Evolutionary conservation across 2,888 invertebrate genomes (phyloP).

Genomic region (Emesis russula): DNA sequence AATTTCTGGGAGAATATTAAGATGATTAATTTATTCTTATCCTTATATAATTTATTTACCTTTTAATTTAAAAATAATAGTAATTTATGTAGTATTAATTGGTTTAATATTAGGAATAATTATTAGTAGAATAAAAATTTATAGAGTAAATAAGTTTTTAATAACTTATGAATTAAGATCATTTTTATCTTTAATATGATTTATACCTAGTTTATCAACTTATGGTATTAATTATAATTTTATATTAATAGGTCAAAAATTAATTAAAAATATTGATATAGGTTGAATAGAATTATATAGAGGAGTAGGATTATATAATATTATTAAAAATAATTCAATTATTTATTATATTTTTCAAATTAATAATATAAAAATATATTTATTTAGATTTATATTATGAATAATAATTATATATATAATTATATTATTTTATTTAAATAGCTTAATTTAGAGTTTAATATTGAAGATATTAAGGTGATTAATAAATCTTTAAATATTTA

Average conservation of each 20-base stretch:
- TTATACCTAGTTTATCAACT: slow-evolving; percentile 94
- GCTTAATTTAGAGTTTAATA: slow-evolving; percentile 92
- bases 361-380: slow-evolving; percentile 93
- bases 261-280: slow-evolving; percentile 94
- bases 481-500: slow-evolving; percentile 77
- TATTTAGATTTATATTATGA: slow-evolving; percentile 91
- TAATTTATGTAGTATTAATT: slow-evolving; percentile 94
- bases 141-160: background rate
- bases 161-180: background rate
- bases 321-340: slow-evolving; percentile 92
- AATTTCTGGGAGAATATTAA: slow-evolving; percentile 95
- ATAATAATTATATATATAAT: slow-evolving; percentile 78
- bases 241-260: slow-evolving; percentile 92
- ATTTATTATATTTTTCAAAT: slow-evolving; percentile 92
- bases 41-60: slow-evolving; percentile 95
- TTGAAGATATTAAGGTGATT: slow-evolving; percentile 93
- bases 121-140: slow-evolving; percentile 90
- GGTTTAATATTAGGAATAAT: slow-evolving; percentile 93
- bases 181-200: slow-evolving; percentile 94
- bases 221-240: slow-evolving; percentile 93
- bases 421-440: slow-evolving; percentile 86
- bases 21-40: slow-evolving; percentile 95
- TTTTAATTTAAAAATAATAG: slow-evolving; percentile 94
- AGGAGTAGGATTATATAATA: slow-evolving; percentile 92
- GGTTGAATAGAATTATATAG: slow-evolving; percentile 95